Evolutionary conservation across 2,797 vertebrate genomes (phyloP).

Genomic region (Dermochelys coriacea): DNA sequence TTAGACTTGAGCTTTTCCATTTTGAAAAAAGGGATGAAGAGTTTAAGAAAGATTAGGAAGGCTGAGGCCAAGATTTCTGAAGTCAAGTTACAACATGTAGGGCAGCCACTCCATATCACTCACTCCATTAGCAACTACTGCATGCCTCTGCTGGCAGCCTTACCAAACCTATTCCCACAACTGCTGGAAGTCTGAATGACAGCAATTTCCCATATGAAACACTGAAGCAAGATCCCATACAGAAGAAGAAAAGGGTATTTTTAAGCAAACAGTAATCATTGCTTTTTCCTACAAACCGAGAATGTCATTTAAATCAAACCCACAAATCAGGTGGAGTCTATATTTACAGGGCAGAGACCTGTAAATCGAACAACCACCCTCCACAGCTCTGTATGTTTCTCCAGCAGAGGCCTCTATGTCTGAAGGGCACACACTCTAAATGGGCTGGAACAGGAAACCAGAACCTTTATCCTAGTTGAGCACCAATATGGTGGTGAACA

Average conservation of each 20-base stretch:
- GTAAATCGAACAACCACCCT: not conserved
- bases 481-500: not conserved
- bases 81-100: slow-evolving; percentile 29
- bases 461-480: not conserved
- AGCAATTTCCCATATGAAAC: not conserved
- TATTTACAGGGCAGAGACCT: not conserved
- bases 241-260: not conserved
- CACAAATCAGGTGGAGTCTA: not conserved
- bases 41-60: not conserved
- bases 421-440: not conserved
- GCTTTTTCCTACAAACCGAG: not conserved
- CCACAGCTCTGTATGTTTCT: not conserved
- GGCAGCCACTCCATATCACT: not conserved
- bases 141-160: not conserved
- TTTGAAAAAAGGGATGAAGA: not conserved
- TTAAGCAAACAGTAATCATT: not conserved
- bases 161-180: not conserved
- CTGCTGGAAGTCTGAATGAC: not conserved
- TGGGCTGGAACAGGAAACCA: not conserved
- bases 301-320: not conserved
- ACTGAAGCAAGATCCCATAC: not conserved
- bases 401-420: not conserved
- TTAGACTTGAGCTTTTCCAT: slow-evolving; percentile 32
- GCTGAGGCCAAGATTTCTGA: not conserved
- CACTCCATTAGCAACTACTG: not conserved